Evolutionary conservation across 2,888 invertebrate species (phyloP), one percentile per base, ranked within the genome.

Genomic region (Notodromas monacha): DNA sequence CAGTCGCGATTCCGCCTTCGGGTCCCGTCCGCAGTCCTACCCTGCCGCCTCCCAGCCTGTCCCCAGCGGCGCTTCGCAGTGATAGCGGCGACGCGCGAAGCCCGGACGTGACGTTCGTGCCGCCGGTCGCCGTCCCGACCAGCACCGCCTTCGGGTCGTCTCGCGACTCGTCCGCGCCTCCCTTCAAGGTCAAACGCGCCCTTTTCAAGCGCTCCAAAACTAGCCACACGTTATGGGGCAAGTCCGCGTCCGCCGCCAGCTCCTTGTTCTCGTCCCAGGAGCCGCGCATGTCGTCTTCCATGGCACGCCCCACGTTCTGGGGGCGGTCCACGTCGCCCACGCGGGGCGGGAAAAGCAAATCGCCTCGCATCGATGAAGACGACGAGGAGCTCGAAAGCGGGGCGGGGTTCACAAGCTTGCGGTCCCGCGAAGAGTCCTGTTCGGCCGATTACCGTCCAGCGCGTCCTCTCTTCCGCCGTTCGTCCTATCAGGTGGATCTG

Each of bases 401-500:
- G 6, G 21, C 21, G 8, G 21, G 21, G 6, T n/a, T n/a, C n/a
- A n/a, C n/a, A n/a, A 21, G 21, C n/a, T 8, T 21, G 21, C 21
- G 21, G n/a, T 21, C 6, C n/a, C 21, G 6, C 8, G 21, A 8
- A 8, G 8, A 21, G n/a, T n/a, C 8, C 21, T n/a, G 21, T 8
- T 21, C 21, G 21, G 6, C 21, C 21, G 6, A 21, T 21, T n/a
- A 21, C n/a, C n/a, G n/a, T n/a, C n/a, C n/a, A n/a, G n/a, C n/a
- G n/a, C n/a, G n/a, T n/a, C n/a, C n/a, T n/a, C n/a, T n/a, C n/a
- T n/a, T n/a, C n/a, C 21, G 21, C 21, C 21, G 21, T 8, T 21
- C 21, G 21, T 21, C 21, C 21, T 21, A 21, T 21, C 21, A 21
- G 21, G 21, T 21, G 21, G 21, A 21, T 8, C n/a, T 21, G 21